Percentiles rank a stretch among this genome's conserved stretches.
Conservation (phyloP, 2,888 invertebrate species). For the Tipula vernalis region DNA sequence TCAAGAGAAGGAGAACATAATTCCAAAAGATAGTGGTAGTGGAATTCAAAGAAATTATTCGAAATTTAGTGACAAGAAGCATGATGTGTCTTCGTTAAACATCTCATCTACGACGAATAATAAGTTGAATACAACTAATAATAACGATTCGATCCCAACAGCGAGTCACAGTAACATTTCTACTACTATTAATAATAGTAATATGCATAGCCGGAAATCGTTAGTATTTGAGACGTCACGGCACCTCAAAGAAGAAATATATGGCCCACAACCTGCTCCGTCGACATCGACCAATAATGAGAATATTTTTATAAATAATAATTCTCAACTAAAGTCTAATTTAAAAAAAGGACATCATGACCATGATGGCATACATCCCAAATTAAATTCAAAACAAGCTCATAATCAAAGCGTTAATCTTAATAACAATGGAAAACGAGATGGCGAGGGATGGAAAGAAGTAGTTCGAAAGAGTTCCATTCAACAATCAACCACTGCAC, state of each 20-base stretch:
- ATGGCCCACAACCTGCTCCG: conserved; percentile 38
- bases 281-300: conserved; percentile 20
- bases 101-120: not conserved
- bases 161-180: not conserved
- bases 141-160: not conserved
- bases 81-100: not conserved
- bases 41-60: not conserved
- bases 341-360: not conserved
- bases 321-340: conserved; percentile 12
- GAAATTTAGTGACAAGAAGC: conserved; percentile 11
- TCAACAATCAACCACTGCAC: conserved; percentile 27
- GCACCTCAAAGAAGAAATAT: conserved; percentile 62
- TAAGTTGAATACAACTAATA: not conserved
- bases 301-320: not conserved
- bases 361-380: conserved; percentile 11
- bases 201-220: conserved; percentile 39
- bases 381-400: conserved; percentile 47
- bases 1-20: conserved; percentile 32
- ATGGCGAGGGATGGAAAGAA: conserved; percentile 96
- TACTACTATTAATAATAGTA: not conserved
- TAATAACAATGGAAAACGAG: conserved; percentile 41
- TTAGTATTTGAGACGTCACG: conserved; percentile 59
- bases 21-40: conserved; percentile 24
- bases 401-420: conserved; percentile 41
- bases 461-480: conserved; percentile 76